phyloP scores from a whole-genome alignment of 1,140 invertebrate genomes.

The Orchestia grillus region DNA sequence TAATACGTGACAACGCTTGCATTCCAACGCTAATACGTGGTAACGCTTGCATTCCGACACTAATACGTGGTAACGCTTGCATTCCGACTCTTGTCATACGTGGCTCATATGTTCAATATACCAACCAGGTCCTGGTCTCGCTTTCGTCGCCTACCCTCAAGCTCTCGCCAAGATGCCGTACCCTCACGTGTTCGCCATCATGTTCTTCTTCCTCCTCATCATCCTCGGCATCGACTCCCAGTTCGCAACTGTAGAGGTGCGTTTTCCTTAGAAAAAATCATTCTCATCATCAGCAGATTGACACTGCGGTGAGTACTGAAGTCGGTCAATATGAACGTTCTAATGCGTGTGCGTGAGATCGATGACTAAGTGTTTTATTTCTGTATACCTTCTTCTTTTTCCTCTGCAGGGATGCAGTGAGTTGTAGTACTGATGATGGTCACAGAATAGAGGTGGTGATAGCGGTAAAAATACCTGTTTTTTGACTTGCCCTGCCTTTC shows the following conservation, averaged over 20 bases:
- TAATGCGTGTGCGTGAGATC: too few relatives aligned
- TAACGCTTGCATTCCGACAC: too few relatives aligned
- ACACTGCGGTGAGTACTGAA: too few relatives aligned
- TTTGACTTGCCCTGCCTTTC: too few relatives aligned
- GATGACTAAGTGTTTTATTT: too few relatives aligned
- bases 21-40: background rate
- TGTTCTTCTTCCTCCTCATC: conserved; percentile 92
- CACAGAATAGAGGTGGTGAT: too few relatives aligned
- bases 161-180: conserved; percentile 90
- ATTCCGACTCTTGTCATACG: background rate
- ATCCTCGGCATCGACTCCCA: conserved; percentile 92
- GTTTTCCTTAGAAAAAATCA: background rate
- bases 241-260: conserved; percentile 74
- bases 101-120: background rate
- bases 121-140: conserved; percentile 80
- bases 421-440: too few relatives aligned
- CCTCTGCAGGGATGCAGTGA: too few relatives aligned
- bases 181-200: conserved; percentile 84
- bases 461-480: too few relatives aligned
- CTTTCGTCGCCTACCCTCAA: conserved; percentile 92
- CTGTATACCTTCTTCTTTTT: too few relatives aligned
- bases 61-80: background rate
- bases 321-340: too few relatives aligned
- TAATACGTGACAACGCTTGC: background rate
- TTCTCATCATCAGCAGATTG: background rate